Base-by-base conservation (phyloP, 2,888 invertebrate genomes). In the Limenitis camilla region DNA sequence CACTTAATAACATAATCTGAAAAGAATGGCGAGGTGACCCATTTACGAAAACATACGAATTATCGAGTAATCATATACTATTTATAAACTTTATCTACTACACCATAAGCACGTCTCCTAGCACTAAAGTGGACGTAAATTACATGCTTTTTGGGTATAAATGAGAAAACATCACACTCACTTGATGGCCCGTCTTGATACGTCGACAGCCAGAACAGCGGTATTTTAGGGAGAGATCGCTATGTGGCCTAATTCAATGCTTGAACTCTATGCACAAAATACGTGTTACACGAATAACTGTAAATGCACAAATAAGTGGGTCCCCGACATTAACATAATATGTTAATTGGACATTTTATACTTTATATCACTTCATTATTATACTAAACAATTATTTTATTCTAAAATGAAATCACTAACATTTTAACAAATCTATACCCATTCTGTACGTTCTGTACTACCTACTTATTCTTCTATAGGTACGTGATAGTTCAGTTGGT, bases 141-240 rank as follows among this genome's bases (percentile, higher is more conserved):
- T 56, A 49, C 44, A 58, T 62, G 58, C 62, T 63, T 67, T 65
- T 53, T 61, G 52, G 60, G 63, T 63, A 65, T 67, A 64, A 56
- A 55, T 51, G 49, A 51, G 55, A 63, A 64, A 74, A 65, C 67
- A 76, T 72, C 67, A 69, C 77, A 87, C 88, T 88, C 81, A 88
- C 88, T 66, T 62, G 64, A 59, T 62, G 54, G 60, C 62, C 64
- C 58, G 72, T 73, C 78, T 83, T 87, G 82, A 87, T 88, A 88
- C 88, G 88, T 88, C 88, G 87, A 88, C 87, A 87, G 72, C 83
- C 85, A 83, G 84, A 86, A 81, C 87, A 87, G 88, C 88, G 88
- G 88, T 88, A 88, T 87, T 87, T 88, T 85, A 88, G 88, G 88
- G 88, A 88, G 88, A 88, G 87, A 88, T 88, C 87, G 88, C 88